Evolutionary conservation across 2,888 invertebrate genomes (phyloP), one percentile per base, ranked within the genome.

Genomic region (Idaea dimidiata): DNA sequence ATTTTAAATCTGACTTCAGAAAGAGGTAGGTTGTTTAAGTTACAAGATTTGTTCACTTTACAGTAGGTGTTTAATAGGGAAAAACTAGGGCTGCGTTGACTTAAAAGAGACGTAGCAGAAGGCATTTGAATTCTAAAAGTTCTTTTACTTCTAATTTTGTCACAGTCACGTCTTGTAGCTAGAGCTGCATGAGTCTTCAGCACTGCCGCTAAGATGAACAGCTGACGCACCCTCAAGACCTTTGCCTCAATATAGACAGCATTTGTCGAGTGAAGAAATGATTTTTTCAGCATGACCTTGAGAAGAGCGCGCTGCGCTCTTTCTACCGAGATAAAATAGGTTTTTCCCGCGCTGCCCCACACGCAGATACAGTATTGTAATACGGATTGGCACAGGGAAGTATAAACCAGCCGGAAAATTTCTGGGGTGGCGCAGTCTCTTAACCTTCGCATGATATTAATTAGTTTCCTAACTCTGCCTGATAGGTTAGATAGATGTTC

Each of bases 401-500:
- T 59, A 53, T 64, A 61, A 7, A 58, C 58, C 55, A 60, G 54
- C 57, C 16, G 43, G 3, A 64, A 32, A 3, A 59, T 61, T 33
- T 61, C 16, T 17, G 31, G 56, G 33, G 59, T 59, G n/a, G 64
- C 64, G 17, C 57, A 59, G 18, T 59, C 60, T 53, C 64, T 59
- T 18, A 64, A 57, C 10, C 59, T 24, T 54, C 33, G 61, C 17
- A 64, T 61, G 10, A 64, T 57, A 54, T 61, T 61, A 17, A 61
- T 59, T 18, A 64, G 43, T 55, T 64, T 64, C 2, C 64, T 57
- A n/a, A 61, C 54, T 59, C 54, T 24, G 54, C 54, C 16, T 5
- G 64, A 64, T 43, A 64, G n/a, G 33, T 59, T 56, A 16, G 43
- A 16, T n/a, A 64, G 61, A 24, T 64, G 59, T 33, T 59, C 32